phyloP scores from a whole-genome alignment of 2,113 vertebrate genomes.

The Malurus melanocephalus region DNA sequence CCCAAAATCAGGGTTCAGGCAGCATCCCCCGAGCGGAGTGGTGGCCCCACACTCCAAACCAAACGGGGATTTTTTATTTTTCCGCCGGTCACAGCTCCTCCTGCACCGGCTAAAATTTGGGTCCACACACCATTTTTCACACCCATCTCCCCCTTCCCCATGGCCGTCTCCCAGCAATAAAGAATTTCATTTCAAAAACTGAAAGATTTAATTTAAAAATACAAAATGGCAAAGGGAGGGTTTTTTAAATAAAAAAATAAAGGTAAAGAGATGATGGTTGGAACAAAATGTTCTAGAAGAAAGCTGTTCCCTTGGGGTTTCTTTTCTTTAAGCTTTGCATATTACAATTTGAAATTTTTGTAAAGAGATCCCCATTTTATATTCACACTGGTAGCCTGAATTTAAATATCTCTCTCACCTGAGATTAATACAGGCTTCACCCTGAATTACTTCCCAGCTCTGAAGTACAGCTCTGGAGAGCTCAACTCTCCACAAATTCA shows the following conservation, averaged over 20 bases:
- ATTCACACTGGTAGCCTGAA: conserved; percentile 66
- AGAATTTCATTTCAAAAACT: conserved; percentile 61
- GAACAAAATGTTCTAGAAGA: conserved; percentile 68
- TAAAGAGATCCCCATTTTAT: conserved; percentile 71
- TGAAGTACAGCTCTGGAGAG: conserved; percentile 73
- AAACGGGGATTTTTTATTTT: not conserved
- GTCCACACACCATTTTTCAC: not conserved
- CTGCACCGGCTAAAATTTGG: not conserved
- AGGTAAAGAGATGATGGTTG: conserved; percentile 54
- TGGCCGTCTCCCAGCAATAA: not conserved
- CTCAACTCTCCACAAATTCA: conserved; percentile 70
- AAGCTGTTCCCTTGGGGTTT: conserved; percentile 60
- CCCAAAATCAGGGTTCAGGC: not conserved
- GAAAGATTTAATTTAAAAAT: conserved; percentile 67
- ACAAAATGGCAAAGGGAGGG: conserved; percentile 64
- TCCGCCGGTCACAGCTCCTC: not conserved
- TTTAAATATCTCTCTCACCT: conserved; percentile 72
- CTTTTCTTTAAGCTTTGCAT: conserved; percentile 68
- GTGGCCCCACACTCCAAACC: not conserved
- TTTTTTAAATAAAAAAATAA: conserved; percentile 61
- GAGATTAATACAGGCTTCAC: conserved; percentile 74
- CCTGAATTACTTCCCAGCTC: conserved; percentile 74
- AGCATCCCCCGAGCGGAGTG: not conserved
- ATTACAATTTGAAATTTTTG: conserved; percentile 74
- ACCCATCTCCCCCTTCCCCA: not conserved